phyloP scores from a whole-genome alignment of 2,113 vertebrate species.

The Sialia sialis region DNA sequence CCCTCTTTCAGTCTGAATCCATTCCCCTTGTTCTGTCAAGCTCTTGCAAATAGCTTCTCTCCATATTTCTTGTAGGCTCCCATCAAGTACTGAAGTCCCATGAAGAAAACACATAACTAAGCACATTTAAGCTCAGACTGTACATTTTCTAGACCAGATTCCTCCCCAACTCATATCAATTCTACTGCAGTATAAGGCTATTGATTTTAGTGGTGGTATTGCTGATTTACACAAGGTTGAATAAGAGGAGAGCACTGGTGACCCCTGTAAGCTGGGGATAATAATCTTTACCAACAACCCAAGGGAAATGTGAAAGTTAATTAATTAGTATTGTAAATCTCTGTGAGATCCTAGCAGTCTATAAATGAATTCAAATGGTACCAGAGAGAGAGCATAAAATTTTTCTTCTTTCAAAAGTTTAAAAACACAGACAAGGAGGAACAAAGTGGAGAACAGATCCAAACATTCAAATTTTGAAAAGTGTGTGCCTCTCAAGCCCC shows the following conservation, averaged over 20 bases:
- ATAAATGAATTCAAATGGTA: conserved; percentile 30
- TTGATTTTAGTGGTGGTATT: conserved; percentile 31
- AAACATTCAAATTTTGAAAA: neutral
- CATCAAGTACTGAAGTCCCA: neutral
- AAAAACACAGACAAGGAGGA: neutral
- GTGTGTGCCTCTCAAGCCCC: neutral
- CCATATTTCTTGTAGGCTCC: neutral
- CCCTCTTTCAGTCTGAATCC: neutral
- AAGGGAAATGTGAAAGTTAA: conserved; percentile 40
- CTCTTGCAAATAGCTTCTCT: neutral
- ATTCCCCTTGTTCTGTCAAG: neutral
- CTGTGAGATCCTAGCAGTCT: neutral
- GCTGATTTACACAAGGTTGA: conserved; percentile 53
- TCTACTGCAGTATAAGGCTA: neutral
- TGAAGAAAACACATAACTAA: neutral
- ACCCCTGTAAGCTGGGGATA: conserved; percentile 13
- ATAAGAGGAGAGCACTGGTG: neutral
- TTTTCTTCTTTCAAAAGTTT: neutral
- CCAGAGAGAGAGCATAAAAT: neutral
- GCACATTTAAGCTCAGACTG: neutral
- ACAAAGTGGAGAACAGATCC: neutral
- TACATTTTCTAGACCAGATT: neutral
- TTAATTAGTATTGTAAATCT: conserved; percentile 61
- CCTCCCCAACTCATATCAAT: neutral
- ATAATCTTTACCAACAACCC: conserved; percentile 44